Percentiles rank a stretch among this genome's conserved stretches.
These are phyloP conservation scores for Latheticus oryzae DNA, from an alignment of 2,888 invertebrate genomes.

Conservation along the genomic window DNA sequence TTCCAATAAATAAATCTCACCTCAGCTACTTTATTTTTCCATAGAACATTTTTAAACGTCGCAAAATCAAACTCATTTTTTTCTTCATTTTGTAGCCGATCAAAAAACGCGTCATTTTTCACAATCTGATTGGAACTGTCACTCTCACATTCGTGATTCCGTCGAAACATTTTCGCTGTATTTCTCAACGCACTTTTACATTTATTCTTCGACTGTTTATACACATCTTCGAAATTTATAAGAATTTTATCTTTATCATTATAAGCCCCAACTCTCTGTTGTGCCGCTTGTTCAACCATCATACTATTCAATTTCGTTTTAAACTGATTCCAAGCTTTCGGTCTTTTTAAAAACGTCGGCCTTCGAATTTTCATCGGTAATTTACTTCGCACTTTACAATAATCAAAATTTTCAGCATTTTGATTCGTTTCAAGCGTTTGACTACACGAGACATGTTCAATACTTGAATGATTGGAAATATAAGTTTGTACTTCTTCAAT, in stretches of 20 bases:
- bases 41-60: too few species aligned
- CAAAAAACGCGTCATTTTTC: slow-evolving; percentile 58
- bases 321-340: slow-evolving; percentile 59
- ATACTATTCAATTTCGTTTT: slow-evolving; percentile 60
- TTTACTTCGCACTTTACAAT: slow-evolving; percentile 56
- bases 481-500: slow-evolving; percentile 46
- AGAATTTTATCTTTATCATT: slow-evolving; percentile 58
- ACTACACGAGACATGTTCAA: slow-evolving; percentile 63
- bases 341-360: slow-evolving; percentile 55
- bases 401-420: slow-evolving; percentile 51
- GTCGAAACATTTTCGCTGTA: slow-evolving; percentile 61
- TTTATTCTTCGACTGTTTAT: slow-evolving; percentile 62
- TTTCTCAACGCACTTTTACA: slow-evolving; percentile 61
- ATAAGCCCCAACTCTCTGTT: slow-evolving; percentile 62
- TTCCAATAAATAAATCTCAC: too few species aligned
- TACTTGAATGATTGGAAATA: slow-evolving; percentile 57
- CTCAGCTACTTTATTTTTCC: too few species aligned
- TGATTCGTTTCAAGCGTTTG: slow-evolving; percentile 49
- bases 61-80: slow-evolving; percentile 6
- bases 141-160: slow-evolving; percentile 47
- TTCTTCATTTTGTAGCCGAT: too few species aligned
- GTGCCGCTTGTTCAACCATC: slow-evolving; percentile 60
- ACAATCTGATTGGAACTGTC: slow-evolving; percentile 50
- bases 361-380: slow-evolving; percentile 56
- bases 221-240: slow-evolving; percentile 62